Evolutionary conservation across 2,888 invertebrate species (phyloP).

Genomic region (Parasteatoda lunata): DNA sequence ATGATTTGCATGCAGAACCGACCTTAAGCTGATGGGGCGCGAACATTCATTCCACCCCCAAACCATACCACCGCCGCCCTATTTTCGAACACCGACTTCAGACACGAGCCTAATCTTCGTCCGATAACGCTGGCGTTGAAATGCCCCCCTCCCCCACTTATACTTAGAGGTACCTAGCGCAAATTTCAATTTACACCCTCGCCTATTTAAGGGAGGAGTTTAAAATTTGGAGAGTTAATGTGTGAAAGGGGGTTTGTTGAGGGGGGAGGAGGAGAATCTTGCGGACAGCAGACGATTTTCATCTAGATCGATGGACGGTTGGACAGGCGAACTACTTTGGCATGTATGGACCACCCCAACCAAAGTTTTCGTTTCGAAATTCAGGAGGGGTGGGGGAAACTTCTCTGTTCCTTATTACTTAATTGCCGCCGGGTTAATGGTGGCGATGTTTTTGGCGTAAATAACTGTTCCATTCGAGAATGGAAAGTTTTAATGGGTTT

Average conservation of each 20-base stretch:
- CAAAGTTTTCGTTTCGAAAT: not conserved
- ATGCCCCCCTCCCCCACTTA: constrained; percentile 8
- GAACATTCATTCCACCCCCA: constrained; percentile 17
- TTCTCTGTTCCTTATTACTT: constrained; percentile 1
- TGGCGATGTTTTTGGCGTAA: not conserved
- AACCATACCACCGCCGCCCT: not conserved
- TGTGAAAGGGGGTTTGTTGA: not conserved
- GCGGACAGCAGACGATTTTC: constrained; percentile 25
- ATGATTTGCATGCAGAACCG: constrained; percentile 61
- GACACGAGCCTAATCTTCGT: constrained; percentile 30
- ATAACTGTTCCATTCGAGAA: not conserved
- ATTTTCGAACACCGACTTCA: not conserved
- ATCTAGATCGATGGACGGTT: constrained; percentile 23
- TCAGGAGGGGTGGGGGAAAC: not conserved
- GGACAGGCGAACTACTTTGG: not conserved
- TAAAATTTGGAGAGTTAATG: constrained; percentile 55
- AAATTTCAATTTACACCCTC: constrained; percentile 61
- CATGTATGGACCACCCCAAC: not conserved
- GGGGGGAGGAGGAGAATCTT: not conserved
- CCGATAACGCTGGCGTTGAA: constrained; percentile 10
- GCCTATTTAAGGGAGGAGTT: constrained; percentile 48
- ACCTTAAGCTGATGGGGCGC: constrained; percentile 58
- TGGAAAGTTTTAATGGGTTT: constrained; percentile 3
- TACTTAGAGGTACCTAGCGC: constrained; percentile 21
- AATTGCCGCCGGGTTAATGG: constrained; percentile 3